Percentiles rank a stretch among this genome's conserved stretches.
These are phyloP conservation scores for Thereva nobilitata DNA, from an alignment of 2,888 invertebrate genomes.

Conservation along the genomic window DNA sequence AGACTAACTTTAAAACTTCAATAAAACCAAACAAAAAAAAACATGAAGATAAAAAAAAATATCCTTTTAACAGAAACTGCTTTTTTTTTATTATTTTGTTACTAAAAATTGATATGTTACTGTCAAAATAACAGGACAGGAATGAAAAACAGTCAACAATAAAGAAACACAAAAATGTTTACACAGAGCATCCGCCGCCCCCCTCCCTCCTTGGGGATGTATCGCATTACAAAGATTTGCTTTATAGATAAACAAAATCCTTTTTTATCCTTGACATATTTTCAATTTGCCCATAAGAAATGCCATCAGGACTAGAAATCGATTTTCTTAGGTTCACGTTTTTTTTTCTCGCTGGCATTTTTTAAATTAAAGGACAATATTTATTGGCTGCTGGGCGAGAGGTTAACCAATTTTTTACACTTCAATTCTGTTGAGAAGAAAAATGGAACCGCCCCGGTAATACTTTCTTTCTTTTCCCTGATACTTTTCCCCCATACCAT, in stretches of 20 bases:
- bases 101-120: no score
- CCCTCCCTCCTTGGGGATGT: neutral
- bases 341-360: slow-evolving; percentile 32
- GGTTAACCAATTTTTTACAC: slow-evolving; percentile 36
- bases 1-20: no score
- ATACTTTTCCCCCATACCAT: no score
- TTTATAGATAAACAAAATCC: slow-evolving; percentile 38
- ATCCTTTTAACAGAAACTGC: no score
- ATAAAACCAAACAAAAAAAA: no score
- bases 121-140: no score
- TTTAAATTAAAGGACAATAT: slow-evolving; percentile 40
- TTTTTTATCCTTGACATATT: slow-evolving; percentile 39
- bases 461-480: slow-evolving; percentile 1
- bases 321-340: slow-evolving; percentile 26
- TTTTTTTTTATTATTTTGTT: no score
- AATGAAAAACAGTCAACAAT: no score
- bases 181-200: slow-evolving; percentile 9
- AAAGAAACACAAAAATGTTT: slow-evolving; percentile 15
- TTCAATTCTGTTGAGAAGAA: slow-evolving; percentile 23
- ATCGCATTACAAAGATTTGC: slow-evolving; percentile 20
- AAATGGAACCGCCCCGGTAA: slow-evolving; percentile 22
- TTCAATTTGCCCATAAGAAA: slow-evolving; percentile 38
- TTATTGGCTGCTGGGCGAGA: slow-evolving; percentile 35
- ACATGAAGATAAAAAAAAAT: no score
- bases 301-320: slow-evolving; percentile 33